Conservation (phyloP, 2,888 invertebrate species). For the Sesia bembeciformis region DNA sequence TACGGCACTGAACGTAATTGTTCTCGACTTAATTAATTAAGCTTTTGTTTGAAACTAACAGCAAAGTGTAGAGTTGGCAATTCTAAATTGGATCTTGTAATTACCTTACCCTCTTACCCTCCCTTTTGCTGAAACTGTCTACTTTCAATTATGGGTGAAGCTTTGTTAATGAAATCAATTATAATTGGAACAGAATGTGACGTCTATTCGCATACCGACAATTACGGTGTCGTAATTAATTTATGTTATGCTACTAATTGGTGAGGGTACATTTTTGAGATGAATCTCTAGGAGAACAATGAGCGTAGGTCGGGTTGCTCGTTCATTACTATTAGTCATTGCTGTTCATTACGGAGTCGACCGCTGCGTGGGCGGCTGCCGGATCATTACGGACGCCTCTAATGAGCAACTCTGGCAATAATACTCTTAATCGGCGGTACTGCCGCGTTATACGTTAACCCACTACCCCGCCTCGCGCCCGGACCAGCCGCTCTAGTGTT, state of each 20-base stretch:
- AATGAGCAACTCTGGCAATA: conserved; percentile 35
- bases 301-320: background rate
- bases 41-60: conserved; percentile 75
- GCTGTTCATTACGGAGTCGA: conserved; percentile 24
- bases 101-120: conserved; percentile 71
- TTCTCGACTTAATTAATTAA: conserved; percentile 75
- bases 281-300: background rate
- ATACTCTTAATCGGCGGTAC: conserved; percentile 17
- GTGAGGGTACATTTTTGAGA: background rate
- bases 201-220: conserved; percentile 37
- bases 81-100: conserved; percentile 75
- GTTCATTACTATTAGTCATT: conserved; percentile 1
- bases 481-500: background rate
- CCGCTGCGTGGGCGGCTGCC: conserved; percentile 21
- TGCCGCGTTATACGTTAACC: conserved; percentile 7
- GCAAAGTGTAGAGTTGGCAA: conserved; percentile 75
- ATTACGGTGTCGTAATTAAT: conserved; percentile 39
- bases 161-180: conserved; percentile 70
- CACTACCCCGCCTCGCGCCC: background rate
- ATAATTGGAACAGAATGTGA: conserved; percentile 61
- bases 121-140: conserved; percentile 67
- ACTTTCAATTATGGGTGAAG: conserved; percentile 70
- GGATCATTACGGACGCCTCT: conserved; percentile 32
- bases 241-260: conserved; percentile 15
- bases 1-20: conserved; percentile 73